Base-by-base conservation (phyloP, 2,797 vertebrate species). In the Poecile montanus region DNA sequence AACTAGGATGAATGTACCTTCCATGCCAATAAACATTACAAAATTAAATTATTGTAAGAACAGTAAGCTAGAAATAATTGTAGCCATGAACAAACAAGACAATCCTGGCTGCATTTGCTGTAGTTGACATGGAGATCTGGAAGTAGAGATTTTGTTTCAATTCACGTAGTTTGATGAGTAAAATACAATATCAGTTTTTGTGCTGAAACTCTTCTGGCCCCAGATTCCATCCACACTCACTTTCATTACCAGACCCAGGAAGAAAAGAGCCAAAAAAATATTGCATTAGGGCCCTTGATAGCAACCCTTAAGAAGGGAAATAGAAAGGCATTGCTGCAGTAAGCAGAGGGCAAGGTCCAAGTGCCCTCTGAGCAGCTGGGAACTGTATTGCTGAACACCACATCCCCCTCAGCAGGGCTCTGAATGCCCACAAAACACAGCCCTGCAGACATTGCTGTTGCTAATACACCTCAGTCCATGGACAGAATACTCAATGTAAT, bases 11-110 rank as follows among this genome's bases (percentile, higher is more conserved):
- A 88, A 85, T 90, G 79, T 82, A 82, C 74, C 84, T 93, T 96
- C 85, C 25, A 56, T 93, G 51, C 18, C 82, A 95, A 92, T 94
- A 89, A 91, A 76, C 61, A 89, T 91, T 90, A 94, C 47, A 65
- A 70, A 94, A 87, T 80, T 58, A 72, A 72, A 83, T 73, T 86
- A 75, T 70, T 10, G 1, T 58, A 85, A 82, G 79, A 85, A 74
- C 47, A 80, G 85, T 62, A 62, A 91, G 75, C 57, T 65, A 91
- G 54, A 85, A 85, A 68, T 47, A 42, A 65, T 61, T 34, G 71
- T 50, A 63, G 54, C 51, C 34, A 10, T 23, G 73, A 54, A 47
- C 27, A 61, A 57, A 58, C 36, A 79, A 21, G 38, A 85, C 56
- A 40, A 42, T 18, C 40, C 21, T 65, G 45, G 50, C 36, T 88